Evolutionary conservation across 2,888 invertebrate species (phyloP), one percentile per base, ranked within the genome.

Genomic region (Campoplex capitator): DNA sequence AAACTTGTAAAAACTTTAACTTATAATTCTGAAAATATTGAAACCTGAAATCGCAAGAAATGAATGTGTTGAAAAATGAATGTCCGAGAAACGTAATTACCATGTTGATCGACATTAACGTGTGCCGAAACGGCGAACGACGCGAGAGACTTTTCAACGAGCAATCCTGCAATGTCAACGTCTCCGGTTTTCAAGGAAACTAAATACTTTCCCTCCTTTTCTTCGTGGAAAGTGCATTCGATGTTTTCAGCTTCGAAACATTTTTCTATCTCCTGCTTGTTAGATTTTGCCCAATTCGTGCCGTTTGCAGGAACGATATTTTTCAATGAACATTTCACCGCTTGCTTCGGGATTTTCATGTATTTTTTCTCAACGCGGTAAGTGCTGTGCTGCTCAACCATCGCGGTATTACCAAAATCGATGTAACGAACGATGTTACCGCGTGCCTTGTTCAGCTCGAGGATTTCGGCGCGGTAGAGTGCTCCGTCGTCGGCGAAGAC

Each of bases 341-440:
- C 97, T 95, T 97, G 97, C 77, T 96, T 96, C 0, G 97, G 97
- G 32, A 97, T 93, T 4, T 95, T 95, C 93, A 96, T 95, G 86
- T 97, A 96, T 88, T 96, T 95, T 71, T 95, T 95, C 89, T 97
- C 97, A 84, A 97, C 95, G 76, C 96, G 96, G 96, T 97, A 97
- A 38, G 97, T 96, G 90, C 97, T 96, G 85, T 95, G 95, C 0
- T 95, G 95, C 70, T 96, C 95, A 0, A 97, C 96, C 0, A 96
- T 94, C 62, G 96, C 96, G 82, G 95, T 95, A 91, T 97, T 97
- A 3, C 98, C 98, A 90, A 97, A 97, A 93, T 98, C 98, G 0
- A 98, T 95, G 91, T 97, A 97, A 42, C 96, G 95, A 0, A 98
- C 97, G 83, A 96, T 95, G 92, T 96, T 96, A 89, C 96, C 96